Evolutionary conservation across 2,797 vertebrate species (phyloP).

Genomic region (Pitangus sulphuratus): DNA sequence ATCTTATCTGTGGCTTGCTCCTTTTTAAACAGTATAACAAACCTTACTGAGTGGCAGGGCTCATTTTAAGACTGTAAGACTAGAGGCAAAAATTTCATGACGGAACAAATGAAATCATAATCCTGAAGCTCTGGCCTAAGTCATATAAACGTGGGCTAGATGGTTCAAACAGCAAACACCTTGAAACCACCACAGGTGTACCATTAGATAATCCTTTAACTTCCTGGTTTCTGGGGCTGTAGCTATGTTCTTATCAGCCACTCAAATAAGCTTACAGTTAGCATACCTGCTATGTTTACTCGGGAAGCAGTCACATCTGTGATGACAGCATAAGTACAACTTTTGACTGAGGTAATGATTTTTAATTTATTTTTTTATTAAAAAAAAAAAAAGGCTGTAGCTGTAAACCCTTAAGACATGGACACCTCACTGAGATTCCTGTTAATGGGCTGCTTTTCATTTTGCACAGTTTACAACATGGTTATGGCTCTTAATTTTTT

Average conservation of each 20-base stretch:
- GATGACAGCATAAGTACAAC: background rate
- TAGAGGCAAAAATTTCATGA: background rate
- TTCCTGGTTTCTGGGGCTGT: background rate
- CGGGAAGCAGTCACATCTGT: background rate
- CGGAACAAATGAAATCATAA: background rate
- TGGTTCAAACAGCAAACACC: background rate
- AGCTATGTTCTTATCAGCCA: background rate
- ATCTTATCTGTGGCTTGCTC: constrained; percentile 21
- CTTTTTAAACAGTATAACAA: constrained; percentile 32
- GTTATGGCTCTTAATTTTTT: background rate
- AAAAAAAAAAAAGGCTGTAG: background rate
- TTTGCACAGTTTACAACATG: background rate
- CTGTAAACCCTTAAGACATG: background rate
- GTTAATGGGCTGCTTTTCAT: background rate
- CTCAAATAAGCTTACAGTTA: background rate
- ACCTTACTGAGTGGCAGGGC: background rate
- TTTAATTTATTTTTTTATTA: no score
- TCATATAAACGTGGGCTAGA: background rate
- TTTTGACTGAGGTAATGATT: background rate
- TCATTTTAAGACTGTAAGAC: background rate
- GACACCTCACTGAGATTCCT: background rate
- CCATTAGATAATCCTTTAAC: background rate
- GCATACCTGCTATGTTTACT: background rate
- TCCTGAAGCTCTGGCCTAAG: background rate
- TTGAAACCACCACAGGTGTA: background rate